Base-by-base conservation (phyloP, 1,140 invertebrate genomes). In the Cataglyphis hispanica region DNA sequence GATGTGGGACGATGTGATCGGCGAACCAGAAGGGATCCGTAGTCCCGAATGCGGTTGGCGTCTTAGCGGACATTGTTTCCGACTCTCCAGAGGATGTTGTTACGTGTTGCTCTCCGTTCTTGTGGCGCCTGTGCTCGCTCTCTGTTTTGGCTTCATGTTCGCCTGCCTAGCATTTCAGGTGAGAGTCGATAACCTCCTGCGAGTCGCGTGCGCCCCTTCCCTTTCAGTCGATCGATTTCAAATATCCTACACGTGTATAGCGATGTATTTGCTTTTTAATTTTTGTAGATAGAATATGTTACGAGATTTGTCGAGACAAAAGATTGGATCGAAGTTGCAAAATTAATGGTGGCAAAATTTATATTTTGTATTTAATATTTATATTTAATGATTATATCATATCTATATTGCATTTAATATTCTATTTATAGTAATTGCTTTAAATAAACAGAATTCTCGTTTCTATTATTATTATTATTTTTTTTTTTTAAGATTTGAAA, bases 21-120 rank as follows among this genome's bases (percentile, higher is more conserved):
- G 97, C 0, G 97, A 98, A 94, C 97, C 97, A 7, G 96, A 97
- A 77, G 97, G 96, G 2, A 96, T 97, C 6, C 95, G 97, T 56
- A 97, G 97, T 87, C 96, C 97, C 1, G 96, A 97, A 92, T 97
- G 97, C 91, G 97, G 97, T 43, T 98, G 97, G 97, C 95, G 96
- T 34, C 94, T 97, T 19, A 97, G 97, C 84, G 96, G 96, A 87
- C 95, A 96, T 58, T 97, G 97, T 90, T 98, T 97, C 94, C 95
- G 95, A 43, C 94, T 96, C 60, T 96, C 97, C 4, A 96, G 96
- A 70, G 96, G 96, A 89, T 96, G 95, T 89, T 98, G 97, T 91
- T 98, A 98, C 95, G 96, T 96, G 1, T 91, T 97, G 37, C 94
- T 97, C 11, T 96, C 97, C 0, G 95, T 97, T 13, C 83, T 98